Conservation (phyloP, 2,888 invertebrate species). For the Thera obeliscata region DNA sequence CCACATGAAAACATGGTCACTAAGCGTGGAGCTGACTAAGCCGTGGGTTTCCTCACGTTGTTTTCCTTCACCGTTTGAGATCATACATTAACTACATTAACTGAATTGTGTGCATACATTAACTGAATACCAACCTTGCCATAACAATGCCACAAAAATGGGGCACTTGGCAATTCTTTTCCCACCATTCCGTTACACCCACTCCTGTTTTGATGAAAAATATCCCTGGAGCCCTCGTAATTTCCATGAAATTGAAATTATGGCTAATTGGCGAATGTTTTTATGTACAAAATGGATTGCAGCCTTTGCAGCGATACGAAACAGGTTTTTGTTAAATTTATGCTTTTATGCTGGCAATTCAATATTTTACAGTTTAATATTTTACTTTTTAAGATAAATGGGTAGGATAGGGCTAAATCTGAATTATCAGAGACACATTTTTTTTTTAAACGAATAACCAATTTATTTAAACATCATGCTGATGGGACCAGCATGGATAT, state of each 20-base stretch:
- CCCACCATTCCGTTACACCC: conserved; percentile 60
- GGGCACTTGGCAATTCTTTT: conserved; percentile 43
- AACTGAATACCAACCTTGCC: neutral
- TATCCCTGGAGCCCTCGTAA: conserved; percentile 72
- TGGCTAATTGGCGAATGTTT: conserved; percentile 61
- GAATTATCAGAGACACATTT: no score
- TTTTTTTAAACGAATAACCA: no score
- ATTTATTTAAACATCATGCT: no score
- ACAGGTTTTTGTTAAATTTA: conserved; percentile 14
- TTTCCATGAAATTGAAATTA: conserved; percentile 60
- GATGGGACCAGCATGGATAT: no score
- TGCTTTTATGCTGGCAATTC: conserved; percentile 10
- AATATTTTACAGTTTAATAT: neutral
- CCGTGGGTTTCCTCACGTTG: no score
- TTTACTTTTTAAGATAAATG: neutral
- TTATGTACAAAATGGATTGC: conserved; percentile 38
- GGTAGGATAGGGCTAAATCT: no score
- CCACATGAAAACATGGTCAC: no score
- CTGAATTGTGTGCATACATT: no score
- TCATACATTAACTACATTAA: no score
- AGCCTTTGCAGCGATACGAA: conserved; percentile 8
- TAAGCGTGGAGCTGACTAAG: no score
- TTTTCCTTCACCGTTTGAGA: no score
- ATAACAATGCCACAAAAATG: conserved; percentile 9
- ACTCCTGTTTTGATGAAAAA: conserved; percentile 76